Percentiles rank a stretch among this genome's conserved stretches.
Conservation (phyloP, 2,113 vertebrate species). For the Bothrops jararaca region DNA sequence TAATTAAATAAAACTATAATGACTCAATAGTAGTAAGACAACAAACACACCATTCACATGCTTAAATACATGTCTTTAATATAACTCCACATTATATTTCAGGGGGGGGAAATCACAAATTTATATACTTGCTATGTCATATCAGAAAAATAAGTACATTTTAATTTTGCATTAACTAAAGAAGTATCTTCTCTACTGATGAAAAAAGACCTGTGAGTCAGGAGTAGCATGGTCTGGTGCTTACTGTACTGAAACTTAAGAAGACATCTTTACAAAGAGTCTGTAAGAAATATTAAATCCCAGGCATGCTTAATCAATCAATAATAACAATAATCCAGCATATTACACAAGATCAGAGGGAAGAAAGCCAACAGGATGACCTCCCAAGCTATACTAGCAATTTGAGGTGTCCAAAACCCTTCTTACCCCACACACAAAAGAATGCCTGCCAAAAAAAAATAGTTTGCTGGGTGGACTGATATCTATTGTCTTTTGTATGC, state of each 20-base stretch:
- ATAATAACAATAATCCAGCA: background rate
- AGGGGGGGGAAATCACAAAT: background rate
- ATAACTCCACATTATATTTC: background rate
- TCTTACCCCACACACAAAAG: background rate
- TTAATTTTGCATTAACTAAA: background rate
- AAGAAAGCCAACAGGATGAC: background rate
- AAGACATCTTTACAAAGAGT: background rate
- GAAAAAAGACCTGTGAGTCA: background rate
- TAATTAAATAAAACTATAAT: background rate
- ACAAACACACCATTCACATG: background rate
- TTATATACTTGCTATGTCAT: background rate
- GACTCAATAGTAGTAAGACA: background rate
- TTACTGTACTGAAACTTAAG: background rate
- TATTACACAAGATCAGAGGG: background rate
- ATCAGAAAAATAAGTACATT: background rate
- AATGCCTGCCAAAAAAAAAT: background rate
- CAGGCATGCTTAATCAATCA: background rate
- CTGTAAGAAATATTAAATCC: background rate
- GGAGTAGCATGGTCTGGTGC: background rate
- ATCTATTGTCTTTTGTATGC: background rate
- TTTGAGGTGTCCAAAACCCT: background rate
- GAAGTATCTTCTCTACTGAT: background rate
- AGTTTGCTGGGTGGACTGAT: background rate
- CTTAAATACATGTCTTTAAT: background rate
- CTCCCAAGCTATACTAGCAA: background rate